Evolutionary conservation across 2,888 invertebrate species (phyloP).

Genomic region (Pollenia angustigena): DNA sequence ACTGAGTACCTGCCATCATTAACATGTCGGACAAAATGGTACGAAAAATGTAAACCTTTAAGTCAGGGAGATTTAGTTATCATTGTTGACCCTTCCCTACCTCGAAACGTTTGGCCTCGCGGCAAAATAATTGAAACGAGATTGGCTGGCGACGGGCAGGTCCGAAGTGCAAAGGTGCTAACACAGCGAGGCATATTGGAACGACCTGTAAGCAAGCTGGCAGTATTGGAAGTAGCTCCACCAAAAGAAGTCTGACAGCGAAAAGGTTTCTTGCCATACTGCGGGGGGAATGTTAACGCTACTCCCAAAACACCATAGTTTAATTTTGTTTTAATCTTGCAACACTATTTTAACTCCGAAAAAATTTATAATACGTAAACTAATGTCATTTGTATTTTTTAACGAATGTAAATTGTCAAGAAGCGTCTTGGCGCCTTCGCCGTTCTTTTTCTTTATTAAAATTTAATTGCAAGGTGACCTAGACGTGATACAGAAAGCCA

Average conservation of each 20-base stretch:
- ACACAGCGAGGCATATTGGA: background rate
- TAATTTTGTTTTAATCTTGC: no score
- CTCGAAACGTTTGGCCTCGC: background rate
- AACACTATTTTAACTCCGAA: no score
- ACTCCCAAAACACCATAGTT: no score
- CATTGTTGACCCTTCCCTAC: slow-evolving; percentile 1
- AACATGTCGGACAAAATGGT: background rate
- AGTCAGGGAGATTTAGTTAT: slow-evolving; percentile 8
- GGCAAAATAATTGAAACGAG: slow-evolving; percentile 1
- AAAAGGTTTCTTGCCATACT: background rate
- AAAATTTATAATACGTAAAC: no score
- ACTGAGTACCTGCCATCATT: background rate
- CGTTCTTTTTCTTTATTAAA: no score
- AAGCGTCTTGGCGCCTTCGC: no score
- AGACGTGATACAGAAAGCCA: no score
- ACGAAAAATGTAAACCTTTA: background rate
- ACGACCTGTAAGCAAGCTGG: background rate
- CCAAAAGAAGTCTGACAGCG: background rate
- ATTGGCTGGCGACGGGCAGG: slow-evolving; percentile 11
- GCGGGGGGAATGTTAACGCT: background rate
- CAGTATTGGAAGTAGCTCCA: background rate
- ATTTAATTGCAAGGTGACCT: no score
- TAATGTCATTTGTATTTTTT: no score
- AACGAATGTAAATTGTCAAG: no score
- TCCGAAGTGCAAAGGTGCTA: background rate